Conservation (phyloP, 2,797 vertebrate species). For the Diglossa cyanea region DNA sequence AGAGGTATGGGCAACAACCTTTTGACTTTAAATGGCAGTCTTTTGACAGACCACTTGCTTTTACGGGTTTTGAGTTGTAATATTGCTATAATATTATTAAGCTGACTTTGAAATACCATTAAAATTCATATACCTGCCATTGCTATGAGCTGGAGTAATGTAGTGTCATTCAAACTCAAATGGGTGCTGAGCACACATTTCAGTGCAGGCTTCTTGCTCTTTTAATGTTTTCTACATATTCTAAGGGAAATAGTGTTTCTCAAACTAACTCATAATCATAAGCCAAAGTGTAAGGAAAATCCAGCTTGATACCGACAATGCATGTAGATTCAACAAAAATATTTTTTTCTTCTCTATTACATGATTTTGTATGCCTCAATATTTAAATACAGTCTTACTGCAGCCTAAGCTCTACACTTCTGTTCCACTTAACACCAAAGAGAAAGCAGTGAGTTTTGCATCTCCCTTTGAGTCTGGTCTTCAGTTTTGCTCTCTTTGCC, state of each 20-base stretch:
- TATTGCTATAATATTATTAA: constrained; percentile 41
- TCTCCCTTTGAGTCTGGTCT: not conserved
- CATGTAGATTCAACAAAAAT: not conserved
- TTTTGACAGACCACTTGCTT: constrained; percentile 34
- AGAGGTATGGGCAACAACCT: not conserved
- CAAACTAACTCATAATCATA: not conserved
- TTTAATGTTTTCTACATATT: not conserved
- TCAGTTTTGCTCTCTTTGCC: not conserved
- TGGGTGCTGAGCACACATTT: not conserved
- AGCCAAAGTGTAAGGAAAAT: not conserved
- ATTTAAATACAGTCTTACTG: not conserved
- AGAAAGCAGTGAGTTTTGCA: not conserved
- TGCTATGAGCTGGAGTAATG: not conserved
- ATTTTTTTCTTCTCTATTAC: not conserved
- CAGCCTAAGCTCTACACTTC: not conserved
- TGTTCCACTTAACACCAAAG: not conserved
- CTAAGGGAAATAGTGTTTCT: constrained; percentile 11
- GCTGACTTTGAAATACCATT: constrained; percentile 39
- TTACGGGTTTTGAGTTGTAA: constrained; percentile 38
- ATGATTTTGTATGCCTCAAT: not conserved
- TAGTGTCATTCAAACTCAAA: constrained; percentile 26
- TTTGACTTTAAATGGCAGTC: not conserved
- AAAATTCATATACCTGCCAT: constrained; percentile 36
- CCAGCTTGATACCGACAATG: not conserved
- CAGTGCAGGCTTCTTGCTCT: not conserved